Evolutionary conservation across 2,888 invertebrate species (phyloP).

Genomic region (Drosophila emarginata): DNA sequence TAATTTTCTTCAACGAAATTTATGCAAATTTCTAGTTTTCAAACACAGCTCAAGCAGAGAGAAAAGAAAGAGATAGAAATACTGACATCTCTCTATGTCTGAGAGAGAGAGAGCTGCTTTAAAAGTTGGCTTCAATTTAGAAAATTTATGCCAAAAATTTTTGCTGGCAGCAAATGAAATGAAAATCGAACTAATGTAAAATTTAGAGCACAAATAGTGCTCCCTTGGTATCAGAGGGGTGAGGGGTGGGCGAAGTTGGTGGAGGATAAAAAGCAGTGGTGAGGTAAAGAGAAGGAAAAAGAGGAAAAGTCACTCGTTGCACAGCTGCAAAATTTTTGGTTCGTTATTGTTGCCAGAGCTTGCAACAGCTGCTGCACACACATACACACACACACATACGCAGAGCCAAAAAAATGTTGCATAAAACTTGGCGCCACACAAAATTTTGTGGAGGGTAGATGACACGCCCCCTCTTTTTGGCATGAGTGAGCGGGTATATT

Average conservation of each 20-base stretch:
- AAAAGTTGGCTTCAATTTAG: conserved; percentile 37
- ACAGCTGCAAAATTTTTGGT: conserved; percentile 58
- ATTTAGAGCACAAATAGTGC: conserved; percentile 46
- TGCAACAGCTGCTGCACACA: conserved; percentile 36
- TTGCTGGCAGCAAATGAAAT: conserved; percentile 67
- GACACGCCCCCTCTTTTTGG: conserved; percentile 14
- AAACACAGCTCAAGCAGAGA: conserved; percentile 12
- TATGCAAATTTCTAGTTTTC: conserved; percentile 20
- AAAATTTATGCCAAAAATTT: conserved; percentile 51
- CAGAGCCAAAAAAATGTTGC: conserved; percentile 62
- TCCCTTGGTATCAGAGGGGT: background rate
- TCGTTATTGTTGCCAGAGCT: conserved; percentile 56
- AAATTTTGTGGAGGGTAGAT: conserved; percentile 3
- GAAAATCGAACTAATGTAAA: conserved; percentile 74
- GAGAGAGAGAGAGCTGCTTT: background rate
- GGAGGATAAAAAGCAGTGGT: no score
- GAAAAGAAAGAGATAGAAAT: background rate
- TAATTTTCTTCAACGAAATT: conserved; percentile 8
- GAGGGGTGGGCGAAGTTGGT: background rate
- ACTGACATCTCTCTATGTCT: no score
- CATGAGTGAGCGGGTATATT: conserved; percentile 8
- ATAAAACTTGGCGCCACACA: conserved; percentile 59
- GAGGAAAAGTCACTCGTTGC: conserved; percentile 18
- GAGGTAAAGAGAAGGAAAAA: no score
- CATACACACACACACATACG: conserved; percentile 8